Evolutionary conservation across 1,140 invertebrate genomes (phyloP).

Genomic region (Himalopsyche phryganea): DNA sequence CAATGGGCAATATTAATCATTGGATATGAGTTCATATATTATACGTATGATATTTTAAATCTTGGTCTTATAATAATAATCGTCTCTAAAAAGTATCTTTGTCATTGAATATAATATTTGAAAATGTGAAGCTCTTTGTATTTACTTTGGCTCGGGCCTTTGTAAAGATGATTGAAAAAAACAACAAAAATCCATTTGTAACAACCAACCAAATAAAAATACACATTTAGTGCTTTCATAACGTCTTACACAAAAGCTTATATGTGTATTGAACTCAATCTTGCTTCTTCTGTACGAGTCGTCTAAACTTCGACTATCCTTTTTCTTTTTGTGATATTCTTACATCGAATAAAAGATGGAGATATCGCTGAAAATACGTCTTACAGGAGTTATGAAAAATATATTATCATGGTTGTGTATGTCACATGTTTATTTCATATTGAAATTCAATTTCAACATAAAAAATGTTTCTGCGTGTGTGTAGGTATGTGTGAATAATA

Average conservation of each 20-base stretch:
- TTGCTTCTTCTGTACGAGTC: background rate
- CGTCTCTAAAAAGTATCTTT: too few species aligned
- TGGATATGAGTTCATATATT: too few species aligned
- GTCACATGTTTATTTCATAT: slow-evolving; percentile 35
- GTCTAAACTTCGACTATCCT: too few species aligned
- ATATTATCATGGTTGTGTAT: slow-evolving; percentile 30
- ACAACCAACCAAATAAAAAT: slow-evolving; percentile 18
- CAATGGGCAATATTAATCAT: too few species aligned
- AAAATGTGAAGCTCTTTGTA: slow-evolving; percentile 1
- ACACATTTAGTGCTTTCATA: slow-evolving; percentile 21
- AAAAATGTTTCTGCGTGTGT: slow-evolving; percentile 23
- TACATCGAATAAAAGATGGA: too few species aligned
- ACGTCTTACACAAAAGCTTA: slow-evolving; percentile 21
- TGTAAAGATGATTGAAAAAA: slow-evolving; percentile 17
- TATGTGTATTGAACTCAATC: slow-evolving; percentile 15
- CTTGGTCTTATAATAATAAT: too few species aligned
- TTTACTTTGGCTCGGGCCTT: slow-evolving; percentile 7
- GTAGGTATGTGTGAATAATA: background rate
- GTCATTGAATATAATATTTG: too few species aligned
- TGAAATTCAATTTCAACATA: slow-evolving; percentile 34
- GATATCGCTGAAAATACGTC: too few species aligned
- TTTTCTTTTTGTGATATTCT: too few species aligned
- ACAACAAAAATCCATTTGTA: slow-evolving; percentile 23
- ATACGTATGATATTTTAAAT: too few species aligned
- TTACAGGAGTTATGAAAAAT: slow-evolving; percentile 31